Evolutionary conservation across 1,140 invertebrate species (phyloP), one percentile per base, ranked within the genome.

Genomic region (Cydia amplana): DNA sequence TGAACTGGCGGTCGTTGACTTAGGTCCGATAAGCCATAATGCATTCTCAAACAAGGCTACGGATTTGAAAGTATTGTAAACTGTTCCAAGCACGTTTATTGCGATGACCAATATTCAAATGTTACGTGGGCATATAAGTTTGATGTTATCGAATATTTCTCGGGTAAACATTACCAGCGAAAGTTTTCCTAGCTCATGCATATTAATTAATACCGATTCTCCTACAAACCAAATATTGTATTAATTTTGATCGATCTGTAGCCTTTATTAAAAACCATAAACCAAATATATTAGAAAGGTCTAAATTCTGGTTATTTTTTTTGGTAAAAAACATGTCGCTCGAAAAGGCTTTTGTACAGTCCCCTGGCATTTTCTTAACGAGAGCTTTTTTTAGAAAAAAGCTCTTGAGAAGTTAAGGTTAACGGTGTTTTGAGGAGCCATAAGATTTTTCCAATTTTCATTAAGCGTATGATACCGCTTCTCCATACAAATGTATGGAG

Each of bases 1-100:
- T 83, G 80, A 82, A 84, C 60, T 72, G 82, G 84, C 82, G 88
- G 83, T 88, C 85, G 80, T 84, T 87, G 87, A 85, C 87, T 79
- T 51, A 18, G 36, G 28, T 73, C 65, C 75, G 75, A 79, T 73
- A 77, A 77, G 43, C 16, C 72, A 76, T 63, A 72, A 75, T 49
- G 65, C 36, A 51, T 73, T 73, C 40, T 51, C 72, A 49, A 73
- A 73, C 40, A 43, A 70, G 65, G 36, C 65, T 18, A 70, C 32
- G 65, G 18, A 40, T 70, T 70, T 40, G 6, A 70, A 70, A 67
- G 64, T 65, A 49, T 70, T 70, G 23, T 40, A 36, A 40, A 70
- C n/a, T 70, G 28, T 70, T 70, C 32, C 2, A 40, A 70, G 43
- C n/a, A 36, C 18, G 18, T 70, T 40, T 40, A 70, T 70, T 43